Base-by-base conservation (phyloP, 2,797 vertebrate species). In the Cyclopterus lumpus region DNA sequence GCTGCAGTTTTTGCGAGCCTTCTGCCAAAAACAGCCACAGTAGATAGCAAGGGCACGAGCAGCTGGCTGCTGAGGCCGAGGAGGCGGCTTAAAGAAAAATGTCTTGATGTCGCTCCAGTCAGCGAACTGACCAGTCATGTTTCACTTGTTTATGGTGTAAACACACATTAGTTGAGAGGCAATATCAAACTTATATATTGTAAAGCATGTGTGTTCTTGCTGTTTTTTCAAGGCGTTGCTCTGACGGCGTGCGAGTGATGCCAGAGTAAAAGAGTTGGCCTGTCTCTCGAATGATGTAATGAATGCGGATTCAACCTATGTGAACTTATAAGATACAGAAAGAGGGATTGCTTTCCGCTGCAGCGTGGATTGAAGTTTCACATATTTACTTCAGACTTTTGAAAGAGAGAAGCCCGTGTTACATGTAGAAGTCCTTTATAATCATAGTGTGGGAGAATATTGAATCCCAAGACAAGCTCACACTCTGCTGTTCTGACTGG, bases 241-340 rank as follows among this genome's bases (percentile, higher is more conserved):
- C 38, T 55, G 34, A 62, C 53, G 34, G 22, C 59, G 20, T 61
- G 66, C 59, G 20, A 59, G 66, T 66, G 36, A 77, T 49, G 11
- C 30, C 48, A 51, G 62, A 63, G 34, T 26, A 30, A 49, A 74
- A 32, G 30, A 18, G 14, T 57, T 34, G 34, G 38, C 53, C 30
- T 40, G 67, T 63, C 59, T 79, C 16, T 75, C 4, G 1, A 32
- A 44, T 67, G 77, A 85, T 86, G 59, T 28, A 61, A 69, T 38
- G 78, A 73, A 51, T 60, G 74, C 83, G 77, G 83, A 89, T 70
- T 88, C 79, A 73, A 67, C 65, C 55, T n/a, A 53, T 42, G 34
- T 48, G 57, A 82, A 44, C 8, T 44, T 54, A 67, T 16, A 38
- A 42, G 61, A 66, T 74, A 58, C 51, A 77, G 49, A 49, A 58